A percentile compares a stretch with the other conserved stretches of the same genome.
Evolutionary conservation across 2,797 vertebrate genomes (phyloP).

Genomic region (Protosalanx chinensis): DNA sequence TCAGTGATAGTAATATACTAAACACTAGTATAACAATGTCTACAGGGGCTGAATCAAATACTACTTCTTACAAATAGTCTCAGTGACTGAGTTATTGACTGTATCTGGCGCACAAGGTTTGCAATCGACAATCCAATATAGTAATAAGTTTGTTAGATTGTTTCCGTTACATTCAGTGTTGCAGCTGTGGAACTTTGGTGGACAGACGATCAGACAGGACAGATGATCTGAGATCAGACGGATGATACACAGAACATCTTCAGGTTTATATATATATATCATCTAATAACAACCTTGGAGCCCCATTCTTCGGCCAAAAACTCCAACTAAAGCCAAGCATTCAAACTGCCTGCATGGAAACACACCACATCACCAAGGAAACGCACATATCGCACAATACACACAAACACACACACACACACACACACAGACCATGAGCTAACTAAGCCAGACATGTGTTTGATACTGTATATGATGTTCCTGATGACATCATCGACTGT

Average conservation of each 20-base stretch:
- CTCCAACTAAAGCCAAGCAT: not conserved
- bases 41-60: constrained; percentile 35
- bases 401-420: constrained; percentile 6
- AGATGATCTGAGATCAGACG: constrained; percentile 32
- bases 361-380: not conserved
- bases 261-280: too few species aligned
- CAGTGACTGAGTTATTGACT: not conserved
- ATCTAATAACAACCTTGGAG: not conserved
- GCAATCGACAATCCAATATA: constrained; percentile 5
- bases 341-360: not conserved
- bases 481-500: constrained; percentile 11
- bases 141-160: constrained; percentile 40
- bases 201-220: constrained; percentile 42
- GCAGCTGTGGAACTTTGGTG: constrained; percentile 57
- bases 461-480: constrained; percentile 9
- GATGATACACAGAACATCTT: not conserved
- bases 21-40: constrained; percentile 43
- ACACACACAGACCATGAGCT: constrained; percentile 18
- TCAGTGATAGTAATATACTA: constrained; percentile 36
- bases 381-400: not conserved
- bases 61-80: constrained; percentile 14
- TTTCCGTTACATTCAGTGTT: constrained; percentile 66
- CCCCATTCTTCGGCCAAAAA: not conserved
- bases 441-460: constrained; percentile 15
- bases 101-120: constrained; percentile 34